Percentiles rank a stretch among this genome's conserved stretches.
These are phyloP conservation scores for Ceratitis capitata DNA, from an alignment of 1,140 invertebrate species.

Conservation along the genomic window DNA sequence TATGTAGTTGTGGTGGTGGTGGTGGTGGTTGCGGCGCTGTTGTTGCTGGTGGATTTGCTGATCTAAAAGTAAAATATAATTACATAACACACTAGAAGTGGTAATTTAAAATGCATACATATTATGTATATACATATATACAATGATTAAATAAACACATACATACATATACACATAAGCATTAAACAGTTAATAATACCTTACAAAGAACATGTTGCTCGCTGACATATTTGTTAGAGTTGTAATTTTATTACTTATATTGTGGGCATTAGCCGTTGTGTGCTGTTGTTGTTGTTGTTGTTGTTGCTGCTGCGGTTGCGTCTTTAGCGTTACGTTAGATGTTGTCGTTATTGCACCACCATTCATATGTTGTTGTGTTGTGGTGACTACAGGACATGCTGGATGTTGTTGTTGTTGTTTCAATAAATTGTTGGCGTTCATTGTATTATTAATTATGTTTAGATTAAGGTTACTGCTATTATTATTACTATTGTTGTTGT, in stretches of 20 bases:
- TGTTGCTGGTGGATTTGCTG: slow-evolving; percentile 56
- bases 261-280: background rate
- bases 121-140: background rate
- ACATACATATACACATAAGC: background rate
- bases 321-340: background rate
- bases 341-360: background rate
- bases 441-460: slow-evolving; percentile 15
- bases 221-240: slow-evolving; percentile 47
- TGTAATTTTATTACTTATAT: background rate
- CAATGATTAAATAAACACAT: no score
- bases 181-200: slow-evolving; percentile 56
- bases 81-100: no score
- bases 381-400: background rate
- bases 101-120: background rate
- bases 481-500: slow-evolving; percentile 36
- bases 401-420: slow-evolving; percentile 24
- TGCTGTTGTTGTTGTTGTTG: slow-evolving; percentile 53
- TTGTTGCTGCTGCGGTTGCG: slow-evolving; percentile 30
- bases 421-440: background rate
- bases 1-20: slow-evolving; percentile 51
- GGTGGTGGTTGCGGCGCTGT: no score
- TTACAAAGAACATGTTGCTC: slow-evolving; percentile 62
- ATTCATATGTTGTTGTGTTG: slow-evolving; percentile 4
- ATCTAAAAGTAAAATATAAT: slow-evolving; percentile 59
- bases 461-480: slow-evolving; percentile 25